A percentile compares a stretch with the other conserved stretches of the same genome.
Evolutionary conservation across 2,113 vertebrate species (phyloP).

Genomic region (Lamprotornis superbus): DNA sequence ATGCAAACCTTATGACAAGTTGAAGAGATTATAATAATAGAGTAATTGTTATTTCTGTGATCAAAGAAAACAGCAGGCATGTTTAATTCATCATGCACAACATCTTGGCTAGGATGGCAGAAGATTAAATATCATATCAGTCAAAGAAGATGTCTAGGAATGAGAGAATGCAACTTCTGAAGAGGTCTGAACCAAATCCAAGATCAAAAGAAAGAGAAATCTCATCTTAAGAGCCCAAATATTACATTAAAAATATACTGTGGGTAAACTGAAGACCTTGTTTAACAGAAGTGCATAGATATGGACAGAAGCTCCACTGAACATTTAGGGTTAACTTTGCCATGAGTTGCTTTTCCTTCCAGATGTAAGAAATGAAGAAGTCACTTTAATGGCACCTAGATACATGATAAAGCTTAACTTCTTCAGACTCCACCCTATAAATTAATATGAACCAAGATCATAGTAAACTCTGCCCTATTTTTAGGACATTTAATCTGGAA

Average conservation of each 20-base stretch:
- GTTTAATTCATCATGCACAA: conserved; percentile 28
- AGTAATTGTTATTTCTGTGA: conserved; percentile 28
- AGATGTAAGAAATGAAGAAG: not conserved
- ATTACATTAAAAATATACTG: not conserved
- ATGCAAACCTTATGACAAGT: not conserved
- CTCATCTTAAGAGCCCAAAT: not conserved
- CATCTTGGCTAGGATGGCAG: not conserved
- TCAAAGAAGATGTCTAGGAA: not conserved
- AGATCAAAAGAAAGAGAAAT: conserved; percentile 38
- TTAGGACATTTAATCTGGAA: not conserved
- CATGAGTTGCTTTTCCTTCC: not conserved
- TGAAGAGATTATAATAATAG: not conserved
- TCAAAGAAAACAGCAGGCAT: conserved; percentile 27
- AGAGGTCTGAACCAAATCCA: conserved; percentile 22
- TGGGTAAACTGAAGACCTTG: not conserved
- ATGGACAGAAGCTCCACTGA: not conserved
- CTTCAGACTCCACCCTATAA: not conserved
- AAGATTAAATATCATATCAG: not conserved
- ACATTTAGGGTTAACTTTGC: not conserved
- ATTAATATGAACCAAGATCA: not conserved
- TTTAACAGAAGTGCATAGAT: not conserved
- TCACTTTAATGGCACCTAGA: not conserved
- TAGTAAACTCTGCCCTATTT: not conserved
- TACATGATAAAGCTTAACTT: not conserved
- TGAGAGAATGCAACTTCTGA: not conserved